A percentile compares a stretch with the other conserved stretches of the same genome.
Conservation (phyloP, 2,888 invertebrate genomes). For the Pocota personata region DNA sequence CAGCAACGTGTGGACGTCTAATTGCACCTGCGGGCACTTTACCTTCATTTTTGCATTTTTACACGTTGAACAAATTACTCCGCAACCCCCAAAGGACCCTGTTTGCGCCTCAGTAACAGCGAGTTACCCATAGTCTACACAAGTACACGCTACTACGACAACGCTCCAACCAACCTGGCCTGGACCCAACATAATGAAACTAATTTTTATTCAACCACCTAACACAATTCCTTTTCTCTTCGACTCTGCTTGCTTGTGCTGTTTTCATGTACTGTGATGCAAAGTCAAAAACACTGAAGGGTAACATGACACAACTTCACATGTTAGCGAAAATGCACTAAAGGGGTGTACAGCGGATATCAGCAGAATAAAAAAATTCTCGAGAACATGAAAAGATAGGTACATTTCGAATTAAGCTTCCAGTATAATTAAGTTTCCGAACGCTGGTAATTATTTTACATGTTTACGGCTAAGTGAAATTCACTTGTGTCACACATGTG, state of each 20-base stretch:
- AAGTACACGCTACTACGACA: conserved; percentile 1
- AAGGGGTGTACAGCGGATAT: neutral
- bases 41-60: conserved; percentile 55
- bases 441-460: conserved; percentile 30
- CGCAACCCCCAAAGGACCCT: conserved; percentile 56
- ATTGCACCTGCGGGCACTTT: conserved; percentile 65
- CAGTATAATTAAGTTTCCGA: neutral
- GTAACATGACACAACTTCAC: conserved; percentile 14
- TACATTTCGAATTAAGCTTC: conserved; percentile 2
- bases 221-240: conserved; percentile 2
- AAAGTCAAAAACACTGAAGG: conserved; percentile 8
- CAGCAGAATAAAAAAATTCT: neutral
- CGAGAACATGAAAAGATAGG: neutral
- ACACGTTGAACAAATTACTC: conserved; percentile 39
- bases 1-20: conserved; percentile 47
- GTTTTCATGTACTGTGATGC: neutral
- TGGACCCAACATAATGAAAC: conserved; percentile 51
- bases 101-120: conserved; percentile 25
- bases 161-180: conserved; percentile 18
- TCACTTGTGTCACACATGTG: conserved; percentile 2
- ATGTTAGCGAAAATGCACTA: conserved; percentile 3
- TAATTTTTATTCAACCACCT: conserved; percentile 49
- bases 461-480: conserved; percentile 1
- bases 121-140: conserved; percentile 26
- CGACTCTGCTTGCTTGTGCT: conserved; percentile 3